Conservation (phyloP, 2,888 invertebrate species). For the Campoplex nolae region DNA sequence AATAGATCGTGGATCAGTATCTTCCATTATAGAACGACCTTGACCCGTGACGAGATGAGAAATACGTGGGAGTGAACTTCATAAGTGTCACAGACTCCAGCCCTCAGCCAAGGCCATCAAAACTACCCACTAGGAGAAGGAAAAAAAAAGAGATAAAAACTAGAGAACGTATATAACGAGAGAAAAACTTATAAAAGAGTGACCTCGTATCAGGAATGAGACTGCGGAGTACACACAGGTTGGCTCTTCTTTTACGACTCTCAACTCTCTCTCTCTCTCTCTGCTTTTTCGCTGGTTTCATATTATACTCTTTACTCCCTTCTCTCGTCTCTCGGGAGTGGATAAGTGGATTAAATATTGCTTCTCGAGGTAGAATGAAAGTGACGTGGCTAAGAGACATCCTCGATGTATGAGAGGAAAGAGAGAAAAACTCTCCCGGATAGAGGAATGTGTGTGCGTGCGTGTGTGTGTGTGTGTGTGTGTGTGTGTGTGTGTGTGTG, state of each 20-base stretch:
- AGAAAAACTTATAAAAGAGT: conserved; percentile 63
- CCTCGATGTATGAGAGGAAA: conserved; percentile 12
- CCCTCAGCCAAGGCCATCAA: conserved; percentile 46
- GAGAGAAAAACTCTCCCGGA: conserved; percentile 4
- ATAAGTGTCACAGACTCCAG: conserved; percentile 57
- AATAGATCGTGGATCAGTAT: conserved; percentile 18
- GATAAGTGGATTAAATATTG: conserved; percentile 69
- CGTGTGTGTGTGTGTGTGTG: background rate
- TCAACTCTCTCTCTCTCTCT: conserved; percentile 4
- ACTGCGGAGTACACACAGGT: background rate
- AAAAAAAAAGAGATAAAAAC: conserved; percentile 44
- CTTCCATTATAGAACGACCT: conserved; percentile 41
- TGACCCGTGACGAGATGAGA: conserved; percentile 45
- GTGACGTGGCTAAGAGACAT: conserved; percentile 51
- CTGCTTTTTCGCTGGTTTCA: conserved; percentile 30
- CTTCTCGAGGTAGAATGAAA: conserved; percentile 55
- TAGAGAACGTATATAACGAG: conserved; percentile 51
- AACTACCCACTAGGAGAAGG: background rate
- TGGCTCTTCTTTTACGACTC: background rate
- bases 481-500: background rate
- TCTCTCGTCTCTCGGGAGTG: conserved; percentile 37
- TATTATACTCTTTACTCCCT: conserved; percentile 9
- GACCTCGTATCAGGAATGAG: conserved; percentile 51
- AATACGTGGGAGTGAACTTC: conserved; percentile 22
- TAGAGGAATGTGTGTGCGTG: no score